Conservation (phyloP, 2,888 invertebrate genomes). For the Campopleginae sp. region DNA sequence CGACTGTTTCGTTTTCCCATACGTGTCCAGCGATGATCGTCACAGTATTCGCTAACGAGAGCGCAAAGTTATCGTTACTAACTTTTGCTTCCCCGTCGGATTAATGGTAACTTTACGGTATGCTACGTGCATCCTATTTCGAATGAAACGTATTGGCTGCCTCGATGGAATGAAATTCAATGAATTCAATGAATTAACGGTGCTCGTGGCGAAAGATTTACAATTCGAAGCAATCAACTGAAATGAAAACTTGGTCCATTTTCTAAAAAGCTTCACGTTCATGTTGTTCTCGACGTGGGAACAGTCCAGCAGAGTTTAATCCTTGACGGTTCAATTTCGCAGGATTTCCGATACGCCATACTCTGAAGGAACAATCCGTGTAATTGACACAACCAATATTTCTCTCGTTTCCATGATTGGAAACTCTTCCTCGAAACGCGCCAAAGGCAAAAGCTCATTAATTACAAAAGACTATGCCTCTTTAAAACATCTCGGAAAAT, state of each 20-base stretch:
- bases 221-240: background rate
- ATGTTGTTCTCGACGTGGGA: background rate
- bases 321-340: background rate
- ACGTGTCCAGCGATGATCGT: background rate
- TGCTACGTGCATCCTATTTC: background rate
- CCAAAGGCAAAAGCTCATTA: background rate
- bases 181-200: background rate
- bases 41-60: background rate
- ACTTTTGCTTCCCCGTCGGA: constrained; percentile 7
- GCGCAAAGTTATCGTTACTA: constrained; percentile 24
- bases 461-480: background rate
- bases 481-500: background rate
- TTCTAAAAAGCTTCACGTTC: background rate
- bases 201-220: background rate
- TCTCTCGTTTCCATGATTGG: background rate
- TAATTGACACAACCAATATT: background rate
- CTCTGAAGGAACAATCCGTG: background rate
- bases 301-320: background rate
- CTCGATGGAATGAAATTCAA: background rate
- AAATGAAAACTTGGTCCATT: background rate
- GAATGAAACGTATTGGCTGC: background rate
- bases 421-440: background rate
- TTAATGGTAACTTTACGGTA: background rate
- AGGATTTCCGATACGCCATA: background rate
- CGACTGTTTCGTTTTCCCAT: background rate